phyloP scores from a whole-genome alignment of 1,140 invertebrate genomes.

The Scaptomyza pallida region DNA sequence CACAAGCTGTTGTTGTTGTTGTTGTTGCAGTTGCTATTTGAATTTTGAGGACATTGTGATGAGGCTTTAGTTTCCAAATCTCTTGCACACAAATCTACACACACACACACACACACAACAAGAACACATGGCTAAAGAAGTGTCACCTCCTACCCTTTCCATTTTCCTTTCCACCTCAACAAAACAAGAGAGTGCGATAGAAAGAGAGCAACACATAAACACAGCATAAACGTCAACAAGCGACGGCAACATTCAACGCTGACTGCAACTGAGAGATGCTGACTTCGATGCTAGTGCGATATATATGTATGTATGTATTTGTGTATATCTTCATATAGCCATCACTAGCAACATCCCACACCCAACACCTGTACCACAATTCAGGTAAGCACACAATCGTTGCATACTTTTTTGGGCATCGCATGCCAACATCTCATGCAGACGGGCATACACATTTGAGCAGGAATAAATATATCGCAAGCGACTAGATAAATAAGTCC shows the following conservation, averaged over 20 bases:
- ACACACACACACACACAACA: conserved; percentile 19
- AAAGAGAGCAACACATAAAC: conserved; percentile 42
- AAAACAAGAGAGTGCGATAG: too few species aligned
- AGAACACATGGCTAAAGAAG: conserved; percentile 35
- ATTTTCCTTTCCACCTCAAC: background rate
- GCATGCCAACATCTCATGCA: too few species aligned
- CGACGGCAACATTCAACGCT: conserved; percentile 31
- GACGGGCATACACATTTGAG: background rate
- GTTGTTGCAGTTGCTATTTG: conserved; percentile 72
- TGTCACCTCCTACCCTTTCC: conserved; percentile 18
- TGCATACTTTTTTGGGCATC: too few species aligned
- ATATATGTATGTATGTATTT: conserved; percentile 47
- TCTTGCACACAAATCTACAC: conserved; percentile 63
- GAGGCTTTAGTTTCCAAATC: conserved; percentile 82
- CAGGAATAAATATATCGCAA: background rate
- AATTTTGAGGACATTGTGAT: conserved; percentile 83
- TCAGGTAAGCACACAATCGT: too few species aligned
- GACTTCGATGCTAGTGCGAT: conserved; percentile 35
- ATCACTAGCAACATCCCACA: conserved; percentile 31
- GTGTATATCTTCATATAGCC: conserved; percentile 49
- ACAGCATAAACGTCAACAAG: conserved; percentile 46
- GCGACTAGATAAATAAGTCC: too few species aligned
- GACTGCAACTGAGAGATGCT: conserved; percentile 17
- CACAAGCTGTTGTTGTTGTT: conserved; percentile 47
- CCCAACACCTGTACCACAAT: background rate